Conservation (phyloP, 2,888 invertebrate genomes). For the Oxystoma pomonae region DNA sequence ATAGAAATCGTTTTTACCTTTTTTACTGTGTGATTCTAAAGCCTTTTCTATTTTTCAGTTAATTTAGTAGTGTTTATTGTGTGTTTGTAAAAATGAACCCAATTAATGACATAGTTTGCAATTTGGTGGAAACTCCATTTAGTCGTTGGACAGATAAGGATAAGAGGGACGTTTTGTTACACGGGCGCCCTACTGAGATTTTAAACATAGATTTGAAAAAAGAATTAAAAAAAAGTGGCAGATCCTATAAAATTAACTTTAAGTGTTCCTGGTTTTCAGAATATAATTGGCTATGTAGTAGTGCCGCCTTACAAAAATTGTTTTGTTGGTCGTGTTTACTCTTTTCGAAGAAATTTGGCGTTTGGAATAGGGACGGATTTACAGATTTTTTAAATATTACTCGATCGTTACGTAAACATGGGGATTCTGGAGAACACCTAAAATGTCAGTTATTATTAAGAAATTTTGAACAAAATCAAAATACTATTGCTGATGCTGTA, state of each 20-base stretch:
- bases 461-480: constrained; percentile 16
- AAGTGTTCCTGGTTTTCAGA: background rate
- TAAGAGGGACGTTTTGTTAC: background rate
- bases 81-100: too few species aligned
- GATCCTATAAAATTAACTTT: constrained; percentile 2
- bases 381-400: constrained; percentile 13
- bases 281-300: constrained; percentile 2
- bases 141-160: background rate
- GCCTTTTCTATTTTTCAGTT: too few species aligned
- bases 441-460: constrained; percentile 15
- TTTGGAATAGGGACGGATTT: constrained; percentile 19
- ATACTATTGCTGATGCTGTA: constrained; percentile 13
- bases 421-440: constrained; percentile 18
- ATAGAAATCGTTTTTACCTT: too few species aligned
- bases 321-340: constrained; percentile 25
- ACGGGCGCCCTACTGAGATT: background rate
- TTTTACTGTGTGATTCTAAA: too few species aligned
- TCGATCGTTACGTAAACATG: constrained; percentile 14
- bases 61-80: too few species aligned
- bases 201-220: background rate
- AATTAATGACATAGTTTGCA: too few species aligned
- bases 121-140: constrained; percentile 1
- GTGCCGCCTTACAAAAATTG: constrained; percentile 8
- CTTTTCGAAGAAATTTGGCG: constrained; percentile 12
- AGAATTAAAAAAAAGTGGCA: constrained; percentile 1